Evolutionary conservation across 2,113 vertebrate genomes (phyloP).

Genomic region (Peromyscus californicus): DNA sequence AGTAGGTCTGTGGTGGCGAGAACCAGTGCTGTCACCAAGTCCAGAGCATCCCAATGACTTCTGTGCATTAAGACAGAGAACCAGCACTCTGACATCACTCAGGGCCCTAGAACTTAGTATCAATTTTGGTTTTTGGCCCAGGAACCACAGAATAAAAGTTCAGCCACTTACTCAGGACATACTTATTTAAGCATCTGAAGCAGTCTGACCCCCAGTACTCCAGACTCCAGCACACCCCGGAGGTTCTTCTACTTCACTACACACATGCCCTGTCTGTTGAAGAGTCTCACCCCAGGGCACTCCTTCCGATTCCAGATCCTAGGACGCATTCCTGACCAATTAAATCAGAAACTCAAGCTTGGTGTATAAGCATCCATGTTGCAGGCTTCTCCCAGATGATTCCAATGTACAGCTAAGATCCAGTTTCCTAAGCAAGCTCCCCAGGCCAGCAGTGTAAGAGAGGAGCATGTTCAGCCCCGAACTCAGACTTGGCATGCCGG

Average conservation of each 20-base stretch:
- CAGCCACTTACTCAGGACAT: background rate
- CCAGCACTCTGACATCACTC: background rate
- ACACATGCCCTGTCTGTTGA: background rate
- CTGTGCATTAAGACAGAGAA: background rate
- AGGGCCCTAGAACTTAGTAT: background rate
- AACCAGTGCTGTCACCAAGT: background rate
- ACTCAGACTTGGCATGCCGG: background rate
- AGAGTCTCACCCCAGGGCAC: background rate
- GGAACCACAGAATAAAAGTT: conserved; percentile 50
- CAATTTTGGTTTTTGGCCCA: background rate
- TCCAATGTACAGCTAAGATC: background rate
- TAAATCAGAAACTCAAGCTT: background rate
- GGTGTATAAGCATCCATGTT: background rate
- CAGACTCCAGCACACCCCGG: background rate
- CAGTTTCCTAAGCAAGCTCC: background rate
- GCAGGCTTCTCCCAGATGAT: background rate
- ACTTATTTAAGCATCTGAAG: background rate
- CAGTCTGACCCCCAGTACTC: background rate
- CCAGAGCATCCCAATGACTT: background rate
- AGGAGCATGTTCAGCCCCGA: too few species aligned
- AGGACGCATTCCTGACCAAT: background rate
- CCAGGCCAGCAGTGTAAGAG: background rate
- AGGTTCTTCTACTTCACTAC: background rate
- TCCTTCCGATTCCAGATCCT: background rate
- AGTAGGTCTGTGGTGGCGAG: background rate